These are phyloP conservation scores for Bombus soroeensis DNA, from an alignment of 1,140 invertebrate species.

Conservation along the genomic window DNA sequence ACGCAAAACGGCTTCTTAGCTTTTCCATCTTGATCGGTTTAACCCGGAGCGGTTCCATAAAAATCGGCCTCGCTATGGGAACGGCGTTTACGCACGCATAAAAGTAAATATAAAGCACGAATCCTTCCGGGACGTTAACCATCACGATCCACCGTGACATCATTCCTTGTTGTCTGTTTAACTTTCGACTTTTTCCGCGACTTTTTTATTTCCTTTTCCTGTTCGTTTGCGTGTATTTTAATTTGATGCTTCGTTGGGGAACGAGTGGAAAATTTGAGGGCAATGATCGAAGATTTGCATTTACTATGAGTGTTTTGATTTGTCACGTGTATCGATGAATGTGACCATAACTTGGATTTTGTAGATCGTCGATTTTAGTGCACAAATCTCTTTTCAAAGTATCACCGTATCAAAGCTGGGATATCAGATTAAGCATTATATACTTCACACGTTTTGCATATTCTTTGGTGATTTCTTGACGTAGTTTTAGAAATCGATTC, in stretches of 20 bases:
- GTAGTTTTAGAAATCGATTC: too few species aligned
- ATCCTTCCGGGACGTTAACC: constrained; percentile 79
- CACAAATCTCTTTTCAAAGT: too few species aligned
- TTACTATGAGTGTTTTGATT: too few species aligned
- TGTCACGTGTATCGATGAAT: too few species aligned
- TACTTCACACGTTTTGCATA: too few species aligned
- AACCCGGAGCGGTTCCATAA: constrained; percentile 79
- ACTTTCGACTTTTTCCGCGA: too few species aligned
- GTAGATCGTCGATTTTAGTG: too few species aligned
- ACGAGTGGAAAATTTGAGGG: background rate
- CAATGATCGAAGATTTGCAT: background rate
- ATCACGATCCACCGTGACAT: constrained; percentile 31
- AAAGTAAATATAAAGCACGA: constrained; percentile 81
- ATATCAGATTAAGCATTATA: too few species aligned
- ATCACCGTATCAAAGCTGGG: too few species aligned
- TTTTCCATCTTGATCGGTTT: constrained; percentile 82
- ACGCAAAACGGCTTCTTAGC: constrained; percentile 78
- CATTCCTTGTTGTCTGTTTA: background rate
- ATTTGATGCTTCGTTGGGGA: constrained; percentile 5
- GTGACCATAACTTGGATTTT: too few species aligned
- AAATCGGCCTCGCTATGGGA: constrained; percentile 68
- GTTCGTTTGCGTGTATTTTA: background rate
- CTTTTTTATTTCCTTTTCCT: background rate
- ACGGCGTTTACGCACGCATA: constrained; percentile 79
- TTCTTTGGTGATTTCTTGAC: too few species aligned